Evolutionary conservation across 1,140 invertebrate genomes (phyloP).

Genomic region (Drosophila kurseongensis): DNA sequence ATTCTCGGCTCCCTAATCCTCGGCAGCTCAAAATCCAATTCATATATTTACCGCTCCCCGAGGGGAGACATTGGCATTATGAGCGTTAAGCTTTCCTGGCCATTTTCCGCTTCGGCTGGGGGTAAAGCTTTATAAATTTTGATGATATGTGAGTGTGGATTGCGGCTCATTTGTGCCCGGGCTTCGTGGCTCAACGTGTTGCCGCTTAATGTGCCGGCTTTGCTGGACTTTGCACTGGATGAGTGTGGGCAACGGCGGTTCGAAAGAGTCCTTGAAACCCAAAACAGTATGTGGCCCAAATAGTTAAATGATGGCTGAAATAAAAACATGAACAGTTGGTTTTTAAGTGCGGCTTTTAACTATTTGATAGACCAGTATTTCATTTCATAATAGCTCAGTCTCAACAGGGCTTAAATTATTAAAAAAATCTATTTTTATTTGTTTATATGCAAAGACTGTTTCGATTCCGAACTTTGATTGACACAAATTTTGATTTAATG

Average conservation of each 20-base stretch:
- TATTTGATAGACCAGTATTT: conserved; percentile 10
- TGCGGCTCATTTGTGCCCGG: conserved; percentile 52
- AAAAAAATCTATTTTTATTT: too few species aligned
- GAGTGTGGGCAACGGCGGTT: neutral
- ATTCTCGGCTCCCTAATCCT: conserved; percentile 39
- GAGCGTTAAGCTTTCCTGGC: conserved; percentile 69
- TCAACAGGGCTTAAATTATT: too few species aligned
- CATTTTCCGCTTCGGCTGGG: conserved; percentile 51
- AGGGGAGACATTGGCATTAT: conserved; percentile 67
- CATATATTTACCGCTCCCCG: conserved; percentile 78
- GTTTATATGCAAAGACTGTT: too few species aligned
- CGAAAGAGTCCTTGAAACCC: conserved; percentile 2
- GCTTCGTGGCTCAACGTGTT: conserved; percentile 64
- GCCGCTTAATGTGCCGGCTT: conserved; percentile 48
- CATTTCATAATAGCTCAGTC: neutral
- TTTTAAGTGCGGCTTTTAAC: conserved; percentile 8
- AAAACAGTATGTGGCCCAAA: conserved; percentile 12
- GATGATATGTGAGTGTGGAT: conserved; percentile 56
- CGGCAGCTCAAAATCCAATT: conserved; percentile 75
- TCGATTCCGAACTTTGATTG: too few species aligned
- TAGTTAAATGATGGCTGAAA: conserved; percentile 19
- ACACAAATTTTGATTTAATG: too few species aligned
- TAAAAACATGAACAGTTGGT: conserved; percentile 1
- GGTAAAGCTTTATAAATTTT: conserved; percentile 72
- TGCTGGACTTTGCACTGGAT: conserved; percentile 40